Evolutionary conservation across 2,113 vertebrate genomes (phyloP), one percentile per base, ranked within the genome.

Genomic region (Noturus placidus): DNA sequence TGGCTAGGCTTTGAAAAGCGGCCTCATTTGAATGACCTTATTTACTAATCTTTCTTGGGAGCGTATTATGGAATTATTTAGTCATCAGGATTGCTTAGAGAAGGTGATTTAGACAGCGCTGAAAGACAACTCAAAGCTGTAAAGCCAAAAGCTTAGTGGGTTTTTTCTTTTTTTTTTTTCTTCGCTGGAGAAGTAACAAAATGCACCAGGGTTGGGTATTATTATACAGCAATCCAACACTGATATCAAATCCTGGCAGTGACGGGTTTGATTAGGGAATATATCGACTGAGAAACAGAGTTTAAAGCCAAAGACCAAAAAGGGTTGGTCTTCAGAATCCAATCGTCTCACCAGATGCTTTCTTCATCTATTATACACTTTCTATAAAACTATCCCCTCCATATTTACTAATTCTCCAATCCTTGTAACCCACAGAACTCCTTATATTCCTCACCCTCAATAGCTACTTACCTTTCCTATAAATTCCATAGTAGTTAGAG

Each of bases 351-450:
- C 91, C 92, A 93, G 90, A 76, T 91, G 92, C 91, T 92, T 94
- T 92, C 93, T 93, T 93, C 92, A 93, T 93, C 90, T 35, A 91
- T 67, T 77, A 27, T 50, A 77, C 83, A 87, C 93, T 92, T 92
- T 93, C 92, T 94, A 89, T 70, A 65, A 79, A 90, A 93, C 93
- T 94, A 94, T 94, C 92, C 85, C 89, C 86, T 88, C 92, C 92
- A 91, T 46, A 46, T 46, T 5, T 20, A 38, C 19, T 38, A 38
- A 11, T 6, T 50, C 38, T 77, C 1, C 5, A 2, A 54, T 13
- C 10, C 52, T 46, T 76, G 27, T 17, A 42, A 50, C 3, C 76
- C 50, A 27, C 2, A 19, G n/a, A 10, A 20, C 13, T 0, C 67
- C 38, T 76, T 76, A 50, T 22, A 46, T 76, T 76, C 19, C 25